These are phyloP conservation scores for Agonopterix heracliana DNA, from an alignment of 2,888 invertebrate species.

Conservation along the genomic window DNA sequence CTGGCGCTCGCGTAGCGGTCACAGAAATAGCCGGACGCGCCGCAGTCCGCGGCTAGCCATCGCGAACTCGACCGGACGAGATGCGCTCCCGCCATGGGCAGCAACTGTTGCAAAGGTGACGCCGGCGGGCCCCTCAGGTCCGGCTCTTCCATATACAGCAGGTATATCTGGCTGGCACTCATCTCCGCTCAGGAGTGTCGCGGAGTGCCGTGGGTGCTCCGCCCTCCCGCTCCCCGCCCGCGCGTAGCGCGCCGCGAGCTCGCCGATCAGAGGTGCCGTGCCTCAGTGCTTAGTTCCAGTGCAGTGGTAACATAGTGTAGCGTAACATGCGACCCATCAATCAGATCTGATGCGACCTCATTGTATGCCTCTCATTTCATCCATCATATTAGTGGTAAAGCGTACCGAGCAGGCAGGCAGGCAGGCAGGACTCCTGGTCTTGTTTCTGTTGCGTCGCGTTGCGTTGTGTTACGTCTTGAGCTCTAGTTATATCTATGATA, in stretches of 20 bases:
- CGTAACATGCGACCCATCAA: background rate
- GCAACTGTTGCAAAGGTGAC: constrained; percentile 78
- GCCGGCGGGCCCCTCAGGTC: constrained; percentile 58
- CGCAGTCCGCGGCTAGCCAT: constrained; percentile 57
- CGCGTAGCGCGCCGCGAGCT: constrained; percentile 32
- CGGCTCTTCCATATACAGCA: constrained; percentile 69
- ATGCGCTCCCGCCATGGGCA: constrained; percentile 73
- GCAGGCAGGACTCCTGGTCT: no score
- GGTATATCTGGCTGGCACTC: constrained; percentile 64
- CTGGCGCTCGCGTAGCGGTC: constrained; percentile 48
- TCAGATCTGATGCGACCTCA: background rate
- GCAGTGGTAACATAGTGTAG: constrained; percentile 17
- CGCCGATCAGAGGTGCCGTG: constrained; percentile 23
- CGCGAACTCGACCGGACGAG: constrained; percentile 47
- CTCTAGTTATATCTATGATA: no score
- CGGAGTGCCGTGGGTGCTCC: constrained; percentile 55
- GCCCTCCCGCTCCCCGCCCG: constrained; percentile 29
- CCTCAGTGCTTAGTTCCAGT: constrained; percentile 2
- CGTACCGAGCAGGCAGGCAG: no score
- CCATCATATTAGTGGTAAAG: no score
- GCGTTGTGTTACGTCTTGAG: no score
- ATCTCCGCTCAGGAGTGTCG: constrained; percentile 48
- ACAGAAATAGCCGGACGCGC: constrained; percentile 51
- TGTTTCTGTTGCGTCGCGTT: no score
- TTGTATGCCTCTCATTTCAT: background rate